These are phyloP conservation scores for Cryptophagus acutangulus DNA, from an alignment of 2,888 invertebrate species.

Conservation along the genomic window DNA sequence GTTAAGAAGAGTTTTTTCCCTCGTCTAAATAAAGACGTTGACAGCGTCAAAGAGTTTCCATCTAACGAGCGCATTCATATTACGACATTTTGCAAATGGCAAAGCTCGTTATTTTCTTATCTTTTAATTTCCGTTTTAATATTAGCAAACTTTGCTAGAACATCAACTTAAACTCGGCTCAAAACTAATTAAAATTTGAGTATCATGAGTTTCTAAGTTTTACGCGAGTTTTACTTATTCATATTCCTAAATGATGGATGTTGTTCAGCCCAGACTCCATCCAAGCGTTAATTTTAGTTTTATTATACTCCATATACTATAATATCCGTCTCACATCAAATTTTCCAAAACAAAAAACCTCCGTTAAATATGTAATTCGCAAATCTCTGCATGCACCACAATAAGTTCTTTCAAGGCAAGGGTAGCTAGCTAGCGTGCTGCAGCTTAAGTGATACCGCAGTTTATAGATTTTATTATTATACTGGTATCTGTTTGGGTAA, in stretches of 20 bases:
- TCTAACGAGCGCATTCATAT: neutral
- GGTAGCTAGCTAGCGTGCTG: too few relatives aligned
- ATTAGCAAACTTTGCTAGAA: constrained; percentile 34
- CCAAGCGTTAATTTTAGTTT: constrained; percentile 7
- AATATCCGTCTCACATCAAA: too few relatives aligned
- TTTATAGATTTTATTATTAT: constrained; percentile 24
- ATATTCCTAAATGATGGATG: constrained; percentile 45
- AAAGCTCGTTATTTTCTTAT: constrained; percentile 42
- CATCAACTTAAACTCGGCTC: constrained; percentile 34
- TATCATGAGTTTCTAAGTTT: constrained; percentile 43
- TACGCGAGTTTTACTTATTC: constrained; percentile 48
- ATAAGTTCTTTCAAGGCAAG: too few relatives aligned
- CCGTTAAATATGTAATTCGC: too few relatives aligned
- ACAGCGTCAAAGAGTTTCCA: too few relatives aligned
- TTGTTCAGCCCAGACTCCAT: constrained; percentile 24
- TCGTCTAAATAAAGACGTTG: too few relatives aligned
- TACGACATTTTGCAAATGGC: constrained; percentile 22
- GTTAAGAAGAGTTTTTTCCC: too few relatives aligned
- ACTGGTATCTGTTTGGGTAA: constrained; percentile 28
- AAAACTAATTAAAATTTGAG: constrained; percentile 50
- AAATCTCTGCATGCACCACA: too few relatives aligned
- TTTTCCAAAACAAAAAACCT: too few relatives aligned
- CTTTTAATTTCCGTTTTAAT: constrained; percentile 50
- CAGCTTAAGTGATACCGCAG: too few relatives aligned
- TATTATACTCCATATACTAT: neutral